These are phyloP conservation scores for Alfaro cultratus DNA, from an alignment of 2,797 vertebrate species.

Conservation along the genomic window DNA sequence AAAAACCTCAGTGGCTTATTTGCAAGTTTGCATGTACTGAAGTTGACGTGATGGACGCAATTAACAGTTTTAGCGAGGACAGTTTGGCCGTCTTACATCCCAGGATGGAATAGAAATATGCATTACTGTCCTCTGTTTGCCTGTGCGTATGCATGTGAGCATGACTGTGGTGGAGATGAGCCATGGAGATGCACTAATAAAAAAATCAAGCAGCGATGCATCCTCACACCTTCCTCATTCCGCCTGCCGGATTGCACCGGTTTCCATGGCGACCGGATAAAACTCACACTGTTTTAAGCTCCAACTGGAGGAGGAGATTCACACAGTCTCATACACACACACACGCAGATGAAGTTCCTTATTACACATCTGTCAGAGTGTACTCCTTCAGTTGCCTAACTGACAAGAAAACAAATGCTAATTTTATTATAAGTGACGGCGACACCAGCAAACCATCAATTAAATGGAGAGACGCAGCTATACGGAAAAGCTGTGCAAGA, in stretches of 20 bases:
- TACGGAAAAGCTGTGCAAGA: slow-evolving; percentile 52
- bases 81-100: background rate
- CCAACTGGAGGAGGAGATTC: slow-evolving; percentile 82
- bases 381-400: slow-evolving; percentile 61
- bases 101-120: background rate
- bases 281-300: slow-evolving; percentile 95
- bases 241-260: slow-evolving; percentile 80
- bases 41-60: background rate
- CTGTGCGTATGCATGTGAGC: slow-evolving; percentile 15
- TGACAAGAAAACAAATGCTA: slow-evolving; percentile 73
- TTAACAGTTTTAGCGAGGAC: background rate
- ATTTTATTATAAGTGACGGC: slow-evolving; percentile 65
- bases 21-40: background rate
- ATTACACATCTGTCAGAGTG: slow-evolving; percentile 54
- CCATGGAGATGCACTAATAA: slow-evolving; percentile 78
- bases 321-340: slow-evolving; percentile 66
- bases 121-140: slow-evolving; percentile 22
- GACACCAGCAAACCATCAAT: slow-evolving; percentile 64
- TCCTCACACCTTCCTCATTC: slow-evolving; percentile 84
- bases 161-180: slow-evolving; percentile 44
- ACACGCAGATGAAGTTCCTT: slow-evolving; percentile 52
- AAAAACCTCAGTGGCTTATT: background rate
- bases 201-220: slow-evolving; percentile 81
- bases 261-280: slow-evolving; percentile 97
- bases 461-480: slow-evolving; percentile 53